Evolutionary conservation across 2,888 invertebrate genomes (phyloP), one percentile per base, ranked within the genome.

Genomic region (Syritta pipiens): DNA sequence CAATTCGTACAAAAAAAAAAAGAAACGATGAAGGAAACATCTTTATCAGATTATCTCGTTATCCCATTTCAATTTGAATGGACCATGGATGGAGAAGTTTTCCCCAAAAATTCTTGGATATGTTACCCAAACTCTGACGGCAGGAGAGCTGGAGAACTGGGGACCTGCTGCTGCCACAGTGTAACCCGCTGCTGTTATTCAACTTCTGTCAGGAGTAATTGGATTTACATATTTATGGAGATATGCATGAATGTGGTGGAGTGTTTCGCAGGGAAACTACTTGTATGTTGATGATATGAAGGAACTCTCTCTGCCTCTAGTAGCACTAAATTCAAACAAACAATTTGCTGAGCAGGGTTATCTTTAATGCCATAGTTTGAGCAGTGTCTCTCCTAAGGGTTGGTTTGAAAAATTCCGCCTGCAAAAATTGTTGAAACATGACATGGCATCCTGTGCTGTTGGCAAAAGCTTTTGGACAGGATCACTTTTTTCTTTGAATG

Each of bases 221-320:
- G 53, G 53, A 65, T 65, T 65, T 65, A 24, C 65, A 65, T 65
- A 65, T 44, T 65, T 53, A 65, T 65, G 65, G 24, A 46, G 24
- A 24, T 20, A 37, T 37, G 35, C 32, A 24, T 62, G 17, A 7
- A 1, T 37, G n/a, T 32, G 32, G n/a, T n/a, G 12, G 14, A 6
- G 17, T 35, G 6, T 35, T 32, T 4, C 1, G 12, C 32, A 3
- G 5, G 4, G 7, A 14, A 6, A 10, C 10, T 4, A 12, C 12
- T 14, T 9, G 37, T 37, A 14, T n/a, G n/a, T n/a, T n/a, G n/a
- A n/a, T n/a, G n/a, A n/a, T n/a, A n/a, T n/a, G n/a, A n/a, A n/a
- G n/a, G n/a, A n/a, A n/a, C n/a, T n/a, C n/a, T n/a, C n/a, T n/a
- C n/a, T n/a, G n/a, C n/a, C 30, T 7, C 30, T 30, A 30, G 30